Evolutionary conservation across 92 coral and sea anemone genomes (phyloP).

Genomic region (Phenganax stokvisi): DNA sequence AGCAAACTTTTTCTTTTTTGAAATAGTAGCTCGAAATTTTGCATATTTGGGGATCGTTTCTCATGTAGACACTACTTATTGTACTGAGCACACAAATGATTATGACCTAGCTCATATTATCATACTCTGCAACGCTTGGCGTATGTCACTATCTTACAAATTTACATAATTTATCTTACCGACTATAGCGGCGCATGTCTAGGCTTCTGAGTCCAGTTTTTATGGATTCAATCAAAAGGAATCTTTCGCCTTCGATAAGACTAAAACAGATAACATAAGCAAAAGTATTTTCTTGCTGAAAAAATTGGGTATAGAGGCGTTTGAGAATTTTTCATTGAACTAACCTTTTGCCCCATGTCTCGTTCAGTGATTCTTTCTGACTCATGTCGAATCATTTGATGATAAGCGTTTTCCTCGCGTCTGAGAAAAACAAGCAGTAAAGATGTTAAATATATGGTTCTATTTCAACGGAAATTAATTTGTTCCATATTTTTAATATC

Average conservation of each 20-base stretch:
- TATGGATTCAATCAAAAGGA: conserved; percentile 58
- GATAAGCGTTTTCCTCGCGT: conserved; percentile 70
- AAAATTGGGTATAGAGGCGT: background rate
- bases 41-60: too few relatives aligned
- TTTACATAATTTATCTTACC: background rate
- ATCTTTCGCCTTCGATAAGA: conserved; percentile 90
- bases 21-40: background rate
- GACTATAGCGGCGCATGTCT: background rate
- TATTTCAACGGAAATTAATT: too few relatives aligned
- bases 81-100: too few relatives aligned
- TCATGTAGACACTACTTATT: too few relatives aligned
- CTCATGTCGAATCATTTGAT: conserved; percentile 70
- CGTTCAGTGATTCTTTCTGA: conserved; percentile 73
- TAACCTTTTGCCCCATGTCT: conserved; percentile 84
- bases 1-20: background rate
- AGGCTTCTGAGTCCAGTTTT: background rate
- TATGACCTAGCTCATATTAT: background rate
- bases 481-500: too few relatives aligned
- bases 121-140: background rate
- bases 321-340: background rate
- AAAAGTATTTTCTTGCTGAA: background rate
- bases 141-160: background rate
- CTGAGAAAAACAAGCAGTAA: conserved; percentile 28
- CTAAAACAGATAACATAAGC: conserved; percentile 45
- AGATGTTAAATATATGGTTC: background rate